Percentiles rank a stretch among this genome's conserved stretches.
These are phyloP conservation scores for Turritopsis rubra DNA, from an alignment of 30 jellyfish, hydroid and myxozoan genomes.

Conservation along the genomic window DNA sequence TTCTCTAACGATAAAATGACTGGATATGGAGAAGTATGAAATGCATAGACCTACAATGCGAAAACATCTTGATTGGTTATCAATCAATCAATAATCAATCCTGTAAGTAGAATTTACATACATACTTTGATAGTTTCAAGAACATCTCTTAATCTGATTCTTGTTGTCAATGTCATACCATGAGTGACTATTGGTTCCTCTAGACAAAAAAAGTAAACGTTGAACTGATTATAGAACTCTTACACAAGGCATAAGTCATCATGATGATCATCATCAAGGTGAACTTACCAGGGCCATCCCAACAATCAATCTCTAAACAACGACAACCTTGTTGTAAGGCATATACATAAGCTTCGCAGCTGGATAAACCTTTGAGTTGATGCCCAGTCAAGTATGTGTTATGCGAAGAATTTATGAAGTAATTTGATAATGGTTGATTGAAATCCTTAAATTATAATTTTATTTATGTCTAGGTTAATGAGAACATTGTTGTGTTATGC, in stretches of 20 bases:
- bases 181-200: conserved; percentile 88
- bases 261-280: neutral
- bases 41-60: conserved; percentile 61
- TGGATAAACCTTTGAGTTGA: conserved; percentile 82
- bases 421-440: conserved; percentile 72
- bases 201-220: conserved; percentile 10
- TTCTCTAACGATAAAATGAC: conserved; percentile 74
- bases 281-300: conserved; percentile 93
- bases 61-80: conserved; percentile 12
- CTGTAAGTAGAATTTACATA: no score
- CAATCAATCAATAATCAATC: no score
- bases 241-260: no score
- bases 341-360: conserved; percentile 84
- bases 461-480: no score
- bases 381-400: conserved; percentile 86
- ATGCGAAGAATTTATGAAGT: conserved; percentile 84
- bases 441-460: conserved; percentile 59
- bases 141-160: conserved; percentile 69
- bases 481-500: no score
- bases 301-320: conserved; percentile 81
- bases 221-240: no score
- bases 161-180: conserved; percentile 83
- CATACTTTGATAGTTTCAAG: conserved; percentile 62
- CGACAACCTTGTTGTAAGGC: conserved; percentile 76
- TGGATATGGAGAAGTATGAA: conserved; percentile 73